Evolutionary conservation across 2,888 invertebrate species (phyloP).

Genomic region (Allygus modestus): DNA sequence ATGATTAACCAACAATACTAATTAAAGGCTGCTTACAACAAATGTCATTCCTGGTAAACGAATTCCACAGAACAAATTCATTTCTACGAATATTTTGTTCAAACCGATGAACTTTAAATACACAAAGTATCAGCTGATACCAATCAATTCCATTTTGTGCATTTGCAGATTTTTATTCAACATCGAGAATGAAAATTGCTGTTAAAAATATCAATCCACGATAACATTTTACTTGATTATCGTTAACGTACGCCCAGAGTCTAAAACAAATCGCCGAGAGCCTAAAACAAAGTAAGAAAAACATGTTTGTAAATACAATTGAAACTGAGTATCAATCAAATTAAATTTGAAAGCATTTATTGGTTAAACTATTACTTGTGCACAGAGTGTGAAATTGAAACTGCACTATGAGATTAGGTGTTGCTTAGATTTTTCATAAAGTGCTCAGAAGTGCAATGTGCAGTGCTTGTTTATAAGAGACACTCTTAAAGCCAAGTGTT

Average conservation of each 20-base stretch:
- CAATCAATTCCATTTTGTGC: constrained; percentile 54
- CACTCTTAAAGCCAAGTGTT: no score
- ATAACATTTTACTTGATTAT: background rate
- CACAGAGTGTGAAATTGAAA: background rate
- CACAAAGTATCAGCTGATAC: constrained; percentile 19
- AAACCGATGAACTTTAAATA: constrained; percentile 26
- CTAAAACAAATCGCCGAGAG: constrained; percentile 46
- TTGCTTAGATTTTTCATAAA: background rate
- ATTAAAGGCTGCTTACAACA: constrained; percentile 9
- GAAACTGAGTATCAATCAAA: background rate
- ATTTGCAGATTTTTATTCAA: constrained; percentile 36
- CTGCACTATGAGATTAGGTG: background rate
- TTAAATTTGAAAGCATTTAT: background rate
- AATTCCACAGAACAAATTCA: background rate
- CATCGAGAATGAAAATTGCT: background rate
- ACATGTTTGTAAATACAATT: constrained; percentile 3
- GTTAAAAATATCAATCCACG: background rate
- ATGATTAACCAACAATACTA: constrained; percentile 39
- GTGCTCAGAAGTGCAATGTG: background rate
- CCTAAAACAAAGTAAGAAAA: constrained; percentile 44
- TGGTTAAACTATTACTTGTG: background rate
- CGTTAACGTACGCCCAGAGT: background rate
- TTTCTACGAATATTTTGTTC: background rate
- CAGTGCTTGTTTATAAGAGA: background rate
- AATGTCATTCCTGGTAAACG: background rate